Evolutionary conservation across 2,888 invertebrate genomes (phyloP).

Genomic region (Theodoxus fluviatilis): DNA sequence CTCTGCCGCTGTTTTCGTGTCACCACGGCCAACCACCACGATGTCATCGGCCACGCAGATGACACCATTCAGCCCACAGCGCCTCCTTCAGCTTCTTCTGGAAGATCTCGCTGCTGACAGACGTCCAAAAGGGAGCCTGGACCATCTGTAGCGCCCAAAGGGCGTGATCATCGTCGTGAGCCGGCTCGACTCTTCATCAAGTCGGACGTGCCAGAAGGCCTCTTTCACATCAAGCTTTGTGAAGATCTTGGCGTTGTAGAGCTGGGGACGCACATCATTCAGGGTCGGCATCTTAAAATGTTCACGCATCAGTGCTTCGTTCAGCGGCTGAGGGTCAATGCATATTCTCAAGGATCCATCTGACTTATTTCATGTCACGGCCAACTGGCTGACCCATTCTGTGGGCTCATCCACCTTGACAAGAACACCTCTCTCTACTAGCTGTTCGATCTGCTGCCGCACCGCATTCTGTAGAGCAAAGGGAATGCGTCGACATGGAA

Average conservation of each 20-base stretch:
- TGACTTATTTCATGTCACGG: conserved; percentile 24
- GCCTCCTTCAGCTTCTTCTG: conserved; percentile 32
- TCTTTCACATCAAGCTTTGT: conserved; percentile 40
- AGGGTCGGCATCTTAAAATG: conserved; percentile 35
- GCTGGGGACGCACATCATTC: conserved; percentile 39
- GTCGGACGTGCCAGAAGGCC: conserved; percentile 37
- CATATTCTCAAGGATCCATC: conserved; percentile 31
- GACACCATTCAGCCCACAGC: conserved; percentile 30
- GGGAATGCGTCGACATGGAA: conserved; percentile 28
- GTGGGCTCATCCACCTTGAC: conserved; percentile 26
- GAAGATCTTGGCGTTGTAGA: conserved; percentile 36
- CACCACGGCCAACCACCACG: conserved; percentile 32
- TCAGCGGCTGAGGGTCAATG: conserved; percentile 35
- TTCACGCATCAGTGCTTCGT: conserved; percentile 31
- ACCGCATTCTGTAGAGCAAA: conserved; percentile 28
- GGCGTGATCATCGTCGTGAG: conserved; percentile 42
- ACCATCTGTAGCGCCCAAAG: conserved; percentile 39
- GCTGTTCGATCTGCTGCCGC: conserved; percentile 17
- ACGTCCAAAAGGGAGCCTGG: conserved; percentile 20
- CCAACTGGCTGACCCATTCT: conserved; percentile 35
- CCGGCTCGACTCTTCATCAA: conserved; percentile 35
- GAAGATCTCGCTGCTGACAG: conserved; percentile 37
- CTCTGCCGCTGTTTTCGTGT: conserved; percentile 28
- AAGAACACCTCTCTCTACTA: conserved; percentile 29
- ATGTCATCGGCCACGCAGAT: conserved; percentile 34